phyloP scores from a whole-genome alignment of 2,888 invertebrate species.

The Danaus chrysippus region DNA sequence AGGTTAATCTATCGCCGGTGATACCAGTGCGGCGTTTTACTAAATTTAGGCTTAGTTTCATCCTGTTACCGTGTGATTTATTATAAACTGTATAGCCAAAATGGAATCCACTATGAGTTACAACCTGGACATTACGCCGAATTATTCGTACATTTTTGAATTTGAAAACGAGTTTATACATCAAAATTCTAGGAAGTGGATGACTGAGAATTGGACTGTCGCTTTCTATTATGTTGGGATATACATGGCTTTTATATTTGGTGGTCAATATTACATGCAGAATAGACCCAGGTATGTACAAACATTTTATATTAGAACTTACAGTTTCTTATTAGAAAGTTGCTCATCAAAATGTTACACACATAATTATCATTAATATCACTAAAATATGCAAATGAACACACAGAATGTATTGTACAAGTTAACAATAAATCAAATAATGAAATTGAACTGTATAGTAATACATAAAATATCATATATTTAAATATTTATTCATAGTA shows the following conservation, averaged over 20 bases:
- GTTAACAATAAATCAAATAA: too few species aligned
- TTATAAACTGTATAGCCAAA: slow-evolving; percentile 35
- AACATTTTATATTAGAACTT: slow-evolving; percentile 5
- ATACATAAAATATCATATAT: too few species aligned
- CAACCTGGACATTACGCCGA: slow-evolving; percentile 82
- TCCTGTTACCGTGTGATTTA: slow-evolving; percentile 42
- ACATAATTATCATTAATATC: not conserved
- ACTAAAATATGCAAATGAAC: too few species aligned
- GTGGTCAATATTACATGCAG: slow-evolving; percentile 96
- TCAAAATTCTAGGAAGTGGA: slow-evolving; percentile 93
- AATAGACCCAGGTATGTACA: slow-evolving; percentile 85
- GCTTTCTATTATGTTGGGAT: slow-evolving; percentile 93
- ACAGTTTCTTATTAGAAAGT: slow-evolving; percentile 1
- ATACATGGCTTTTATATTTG: slow-evolving; percentile 96
- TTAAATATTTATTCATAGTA: too few species aligned
- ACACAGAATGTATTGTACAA: too few species aligned
- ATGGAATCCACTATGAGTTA: slow-evolving; percentile 76
- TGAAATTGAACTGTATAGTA: too few species aligned
- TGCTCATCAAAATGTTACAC: slow-evolving; percentile 1
- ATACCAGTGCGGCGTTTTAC: slow-evolving; percentile 59
- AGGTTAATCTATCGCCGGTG: slow-evolving; percentile 69
- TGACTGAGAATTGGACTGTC: slow-evolving; percentile 97
- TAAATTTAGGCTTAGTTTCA: slow-evolving; percentile 40
- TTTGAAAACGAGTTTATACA: slow-evolving; percentile 97
- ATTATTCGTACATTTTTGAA: slow-evolving; percentile 96